These are phyloP conservation scores for Phymastichus coffea DNA, from an alignment of 1,140 invertebrate genomes.

Conservation along the genomic window DNA sequence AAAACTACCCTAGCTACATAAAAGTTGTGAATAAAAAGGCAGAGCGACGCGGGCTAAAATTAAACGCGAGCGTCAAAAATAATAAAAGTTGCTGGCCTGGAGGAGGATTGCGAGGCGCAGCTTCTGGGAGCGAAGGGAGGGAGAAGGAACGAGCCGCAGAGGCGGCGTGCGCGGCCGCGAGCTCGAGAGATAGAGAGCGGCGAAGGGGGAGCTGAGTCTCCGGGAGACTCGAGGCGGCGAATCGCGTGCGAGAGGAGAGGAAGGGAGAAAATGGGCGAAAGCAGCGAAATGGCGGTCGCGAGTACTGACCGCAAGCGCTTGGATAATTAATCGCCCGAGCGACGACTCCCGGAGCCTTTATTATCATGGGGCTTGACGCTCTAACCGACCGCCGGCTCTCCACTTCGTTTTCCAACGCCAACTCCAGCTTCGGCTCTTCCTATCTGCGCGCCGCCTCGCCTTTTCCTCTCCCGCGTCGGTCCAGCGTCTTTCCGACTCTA, in stretches of 20 bases:
- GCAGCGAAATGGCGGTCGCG: conserved; percentile 37
- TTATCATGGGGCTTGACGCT: conserved; percentile 36
- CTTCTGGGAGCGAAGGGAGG: conserved; percentile 12
- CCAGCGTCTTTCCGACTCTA: no score
- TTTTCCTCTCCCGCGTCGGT: no score
- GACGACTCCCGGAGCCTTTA: conserved; percentile 31
- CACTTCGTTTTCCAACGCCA: no score
- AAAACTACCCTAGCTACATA: no score
- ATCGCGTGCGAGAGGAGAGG: conserved; percentile 20
- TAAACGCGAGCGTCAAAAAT: no score
- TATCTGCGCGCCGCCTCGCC: no score
- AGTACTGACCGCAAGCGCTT: conserved; percentile 38
- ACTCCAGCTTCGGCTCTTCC: no score
- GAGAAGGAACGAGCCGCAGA: not conserved
- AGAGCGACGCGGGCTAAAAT: no score
- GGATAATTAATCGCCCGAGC: conserved; percentile 43
- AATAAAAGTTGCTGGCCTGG: no score
- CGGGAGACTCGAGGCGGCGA: not conserved
- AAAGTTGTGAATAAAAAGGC: no score
- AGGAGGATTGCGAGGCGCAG: not conserved
- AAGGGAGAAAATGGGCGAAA: conserved; percentile 16
- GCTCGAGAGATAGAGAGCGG: conserved; percentile 18
- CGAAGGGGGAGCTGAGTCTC: no score
- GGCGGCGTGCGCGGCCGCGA: not conserved
- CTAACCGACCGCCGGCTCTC: no score